These are phyloP conservation scores for Eueides isabella DNA, from an alignment of 1,140 invertebrate genomes.

Conservation along the genomic window DNA sequence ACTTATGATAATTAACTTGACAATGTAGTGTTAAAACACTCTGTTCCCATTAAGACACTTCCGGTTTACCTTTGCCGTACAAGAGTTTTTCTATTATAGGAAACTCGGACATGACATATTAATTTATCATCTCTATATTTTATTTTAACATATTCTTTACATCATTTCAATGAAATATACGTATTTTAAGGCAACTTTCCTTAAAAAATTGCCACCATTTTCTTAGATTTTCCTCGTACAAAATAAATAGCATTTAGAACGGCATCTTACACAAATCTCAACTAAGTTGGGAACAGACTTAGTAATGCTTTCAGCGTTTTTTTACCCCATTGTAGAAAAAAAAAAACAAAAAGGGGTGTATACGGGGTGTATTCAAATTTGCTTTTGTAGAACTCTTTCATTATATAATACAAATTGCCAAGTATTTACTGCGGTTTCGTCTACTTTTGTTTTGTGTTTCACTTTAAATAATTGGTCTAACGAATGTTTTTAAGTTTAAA, in stretches of 20 bases:
- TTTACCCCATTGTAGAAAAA: slow-evolving; percentile 16
- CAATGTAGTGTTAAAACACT: too few species aligned
- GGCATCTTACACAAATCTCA: slow-evolving; percentile 19
- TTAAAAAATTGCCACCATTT: not conserved
- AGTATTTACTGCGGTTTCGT: slow-evolving; percentile 4
- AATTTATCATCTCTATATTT: not conserved
- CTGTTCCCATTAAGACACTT: too few species aligned
- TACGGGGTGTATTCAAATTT: slow-evolving; percentile 12
- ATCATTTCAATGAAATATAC: not conserved
- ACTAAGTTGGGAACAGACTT: slow-evolving; percentile 16
- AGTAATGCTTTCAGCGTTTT: slow-evolving; percentile 8
- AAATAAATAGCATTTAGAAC: slow-evolving; percentile 23
- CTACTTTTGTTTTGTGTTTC: slow-evolving; percentile 9
- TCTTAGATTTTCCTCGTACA: slow-evolving; percentile 12
- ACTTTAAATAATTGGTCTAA: not conserved
- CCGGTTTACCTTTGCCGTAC: too few species aligned
- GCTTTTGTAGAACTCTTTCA: slow-evolving; percentile 6
- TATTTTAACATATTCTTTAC: not conserved
- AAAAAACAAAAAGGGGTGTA: slow-evolving; percentile 13
- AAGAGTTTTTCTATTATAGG: not conserved
- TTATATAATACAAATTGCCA: slow-evolving; percentile 7
- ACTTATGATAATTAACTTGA: too few species aligned
- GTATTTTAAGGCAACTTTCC: not conserved
- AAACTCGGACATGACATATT: not conserved
- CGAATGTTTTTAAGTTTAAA: not conserved